These are phyloP conservation scores for Drosophila diplacantha DNA, from an alignment of 2,888 invertebrate species.

Conservation along the genomic window DNA sequence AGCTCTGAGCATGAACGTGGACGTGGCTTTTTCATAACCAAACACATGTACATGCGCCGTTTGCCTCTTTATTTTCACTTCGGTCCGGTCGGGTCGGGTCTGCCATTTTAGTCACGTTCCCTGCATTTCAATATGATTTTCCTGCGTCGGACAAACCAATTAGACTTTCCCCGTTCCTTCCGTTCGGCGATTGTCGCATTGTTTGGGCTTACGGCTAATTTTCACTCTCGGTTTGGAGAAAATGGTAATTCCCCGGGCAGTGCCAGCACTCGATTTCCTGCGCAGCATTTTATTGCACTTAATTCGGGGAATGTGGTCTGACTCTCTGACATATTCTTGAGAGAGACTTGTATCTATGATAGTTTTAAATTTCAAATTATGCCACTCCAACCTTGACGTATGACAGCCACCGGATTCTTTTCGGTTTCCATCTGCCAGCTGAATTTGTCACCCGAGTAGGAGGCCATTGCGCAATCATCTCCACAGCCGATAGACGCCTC, in stretches of 20 bases:
- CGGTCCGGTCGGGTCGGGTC: constrained; percentile 15
- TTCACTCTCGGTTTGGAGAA: constrained; percentile 10
- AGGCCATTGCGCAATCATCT: constrained; percentile 18
- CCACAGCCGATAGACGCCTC: constrained; percentile 31
- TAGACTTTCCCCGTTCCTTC: constrained; percentile 34
- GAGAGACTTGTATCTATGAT: not conserved
- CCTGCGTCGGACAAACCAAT: constrained; percentile 38
- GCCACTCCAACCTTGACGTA: constrained; percentile 8
- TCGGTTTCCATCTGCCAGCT: constrained; percentile 16
- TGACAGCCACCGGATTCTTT: not conserved
- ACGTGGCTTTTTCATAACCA: constrained; percentile 35
- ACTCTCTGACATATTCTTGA: not conserved
- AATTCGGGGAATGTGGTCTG: not conserved
- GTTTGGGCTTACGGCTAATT: constrained; percentile 28
- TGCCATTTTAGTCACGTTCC: constrained; percentile 65
- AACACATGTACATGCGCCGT: constrained; percentile 18
- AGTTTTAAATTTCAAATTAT: constrained; percentile 1
- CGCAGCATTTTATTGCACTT: not conserved
- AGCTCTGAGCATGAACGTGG: constrained; percentile 10
- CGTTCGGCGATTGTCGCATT: constrained; percentile 32
- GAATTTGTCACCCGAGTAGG: constrained; percentile 17
- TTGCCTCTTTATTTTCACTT: constrained; percentile 41
- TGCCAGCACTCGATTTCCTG: constrained; percentile 6
- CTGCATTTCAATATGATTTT: constrained; percentile 51
- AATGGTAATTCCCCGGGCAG: constrained; percentile 2